Base-by-base conservation (phyloP, 2,113 vertebrate species). In the Strix uralensis region DNA sequence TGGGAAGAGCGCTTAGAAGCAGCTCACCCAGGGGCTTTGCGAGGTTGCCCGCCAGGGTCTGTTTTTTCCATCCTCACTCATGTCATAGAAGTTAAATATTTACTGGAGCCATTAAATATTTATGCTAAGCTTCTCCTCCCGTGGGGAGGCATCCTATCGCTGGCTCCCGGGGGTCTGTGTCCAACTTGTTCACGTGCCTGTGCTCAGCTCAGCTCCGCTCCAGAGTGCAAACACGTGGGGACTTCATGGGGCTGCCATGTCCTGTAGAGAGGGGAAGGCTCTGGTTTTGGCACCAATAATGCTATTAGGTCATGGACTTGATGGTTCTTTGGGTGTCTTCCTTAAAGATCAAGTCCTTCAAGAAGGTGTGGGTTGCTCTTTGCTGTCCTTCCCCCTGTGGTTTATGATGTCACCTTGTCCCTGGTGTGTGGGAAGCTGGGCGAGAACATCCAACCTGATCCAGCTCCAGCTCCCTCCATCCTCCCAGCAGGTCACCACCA, bases 21-120 rank as follows among this genome's bases (percentile, higher is more conserved):
- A 27, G 88, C 86, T 94, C 73, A 94, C 94, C 93, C 87, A 87
- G 63, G 86, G 93, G 71, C 57, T 96, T 92, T 92, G 82, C 0
- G 14, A 94, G 62, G 72, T 93, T 97, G 90, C 91, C 96, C 13
- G 19, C 55, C 75, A 79, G 89, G 96, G 97, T 96, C 97, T 97
- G 66, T 55, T 94, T 96, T 98, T 97, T 97, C 97, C 97, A 91
- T 94, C 54, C 52, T 95, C 91, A 25, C 90, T 94, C 92, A 95
- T 90, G 85, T 87, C 8, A 11, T 65, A 96, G 90, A 97, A 97
- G 96, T 95, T 97, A 96, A 98, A 98, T 98, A 98, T 98, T 97
- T 97, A 98, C 94, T 86, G 81, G 84, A 96, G 61, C 52, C 44
- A 82, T 94, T 95, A 93, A 97, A 97, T 97, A 98, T 98, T 98